Base-by-base conservation (phyloP, 1,140 invertebrate species). In the Heliothis virescens region DNA sequence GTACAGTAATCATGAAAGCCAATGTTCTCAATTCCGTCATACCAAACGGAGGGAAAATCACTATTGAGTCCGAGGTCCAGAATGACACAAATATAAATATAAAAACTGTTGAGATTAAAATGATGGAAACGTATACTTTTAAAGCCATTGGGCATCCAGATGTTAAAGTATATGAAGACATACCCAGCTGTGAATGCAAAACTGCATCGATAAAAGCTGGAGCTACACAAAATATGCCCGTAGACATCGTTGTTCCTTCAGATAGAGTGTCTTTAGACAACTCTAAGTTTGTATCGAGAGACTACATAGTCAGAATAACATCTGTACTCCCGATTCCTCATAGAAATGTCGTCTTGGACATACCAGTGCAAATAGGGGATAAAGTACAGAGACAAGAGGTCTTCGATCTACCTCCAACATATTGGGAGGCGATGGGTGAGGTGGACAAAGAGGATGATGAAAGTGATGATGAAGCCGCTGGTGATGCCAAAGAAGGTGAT, bases 341-440 rank as follows among this genome's bases (percentile, higher is more conserved):
- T 77, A 75, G 72, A 1, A 79, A 87, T 71, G 79, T 81, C 12
- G 67, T 74, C 1, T 41, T 86, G 12, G 71, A 80, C 15, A 81
- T 86, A 52, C 87, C 87, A 13, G 26, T 88, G 4, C 81, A 86
- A 72, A 80, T 86, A 62, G 55, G 21, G 3, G 48, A 79, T 53
- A 52, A 29, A 10, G 57, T 60, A 7, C 4, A 59, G 2, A 13
- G 15, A 16, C 50, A 72, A n/a, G 62, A 59, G 18, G 10, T 71
- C 10, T 13, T 18, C 47, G 59, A 74, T 11, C 60, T 75, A 29
- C 78, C 80, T 18, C 82, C 86, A 5, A 57, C 83, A 0, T 86
- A 86, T 74, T 88, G 83, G 83, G 85, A 84, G 71, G 80, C 63
- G 0, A 88, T 88, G 86, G 71, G 59, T 13, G 85, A 84, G 57